Base-by-base conservation (phyloP, 2,113 vertebrate species). In the Centropristis striata region DNA sequence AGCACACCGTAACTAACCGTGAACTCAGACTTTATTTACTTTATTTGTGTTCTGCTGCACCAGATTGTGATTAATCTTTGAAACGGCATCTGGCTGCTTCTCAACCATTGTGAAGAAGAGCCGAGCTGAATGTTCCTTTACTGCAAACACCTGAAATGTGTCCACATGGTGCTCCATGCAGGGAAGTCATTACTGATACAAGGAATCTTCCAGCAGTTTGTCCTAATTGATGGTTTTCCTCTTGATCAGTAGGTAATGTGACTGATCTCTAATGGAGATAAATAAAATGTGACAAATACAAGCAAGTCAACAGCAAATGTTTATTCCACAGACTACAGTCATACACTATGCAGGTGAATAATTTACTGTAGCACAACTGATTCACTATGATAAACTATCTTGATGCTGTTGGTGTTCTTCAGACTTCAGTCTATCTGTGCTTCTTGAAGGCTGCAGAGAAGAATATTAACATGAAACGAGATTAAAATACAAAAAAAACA, bases 401-500 rank as follows among this genome's bases (percentile, higher is more conserved):
- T 39, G 42, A 27, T 7, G 0, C 2, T 41, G 28, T 10, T 44
- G 15, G 4, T 61, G 58, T 13, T 14, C 8, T 0, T 12, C 44
- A 18, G 0, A 2, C 2, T 20, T 49, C 49, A 3, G 28, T 84
- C 46, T 93, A 95, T 75, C 76, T 88, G 80, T 75, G 92, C 73
- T 94, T 95, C 88, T 81, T 94, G 81, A 95, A 95, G 42, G 90
- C 95, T 95, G 87, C 15, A 89, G 59, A 76, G 7, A 61, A 60
- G 21, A 65, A 65, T 25, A 65, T 51, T 58, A 18, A 46, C 10
- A 66, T 12, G 27, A 69, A 61, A 78, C 4, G n/a, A 8, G 18
- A 53, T 21, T 32, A 7, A 9, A 23, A 59, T 21, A 2, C 20
- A 66, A 23, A 59, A 20, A 66, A 36, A 75, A 4, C 11, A 71